Conservation (phyloP, 2,797 vertebrate genomes). For the Falco biarmicus region DNA sequence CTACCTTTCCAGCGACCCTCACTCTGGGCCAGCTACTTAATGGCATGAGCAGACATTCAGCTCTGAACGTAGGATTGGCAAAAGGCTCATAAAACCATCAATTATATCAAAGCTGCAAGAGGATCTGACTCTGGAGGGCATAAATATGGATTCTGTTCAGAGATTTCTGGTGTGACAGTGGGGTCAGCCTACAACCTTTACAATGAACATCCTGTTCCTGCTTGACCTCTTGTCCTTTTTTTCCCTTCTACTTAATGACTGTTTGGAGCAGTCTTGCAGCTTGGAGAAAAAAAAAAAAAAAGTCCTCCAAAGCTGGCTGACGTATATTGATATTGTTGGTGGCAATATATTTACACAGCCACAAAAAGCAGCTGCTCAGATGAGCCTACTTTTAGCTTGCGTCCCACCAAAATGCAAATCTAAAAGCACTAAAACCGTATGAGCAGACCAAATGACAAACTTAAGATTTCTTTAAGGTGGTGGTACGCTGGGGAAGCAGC, state of each 20-base stretch:
- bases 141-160: slow-evolving; percentile 56
- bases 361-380: slow-evolving; percentile 42
- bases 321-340: slow-evolving; percentile 53
- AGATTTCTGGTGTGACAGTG: slow-evolving; percentile 57
- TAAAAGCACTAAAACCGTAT: neutral
- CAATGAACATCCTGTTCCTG: slow-evolving; percentile 73
- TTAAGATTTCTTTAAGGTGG: neutral
- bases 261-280: slow-evolving; percentile 49
- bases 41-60: slow-evolving; percentile 65
- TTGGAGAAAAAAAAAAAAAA: neutral
- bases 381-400: slow-evolving; percentile 41
- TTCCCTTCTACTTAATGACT: slow-evolving; percentile 54
- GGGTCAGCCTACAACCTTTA: slow-evolving; percentile 69
- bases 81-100: slow-evolving; percentile 68
- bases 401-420: slow-evolving; percentile 1
- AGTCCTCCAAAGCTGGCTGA: slow-evolving; percentile 41
- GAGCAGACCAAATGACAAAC: neutral
- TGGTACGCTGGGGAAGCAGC: neutral
- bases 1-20: slow-evolving; percentile 70
- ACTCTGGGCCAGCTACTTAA: slow-evolving; percentile 64
- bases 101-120: slow-evolving; percentile 68
- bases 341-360: slow-evolving; percentile 65
- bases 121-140: slow-evolving; percentile 52
- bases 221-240: slow-evolving; percentile 71
- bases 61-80: slow-evolving; percentile 51